These are phyloP conservation scores for Oreotrochilus melanogaster DNA, from an alignment of 2,113 vertebrate genomes.

Conservation along the genomic window DNA sequence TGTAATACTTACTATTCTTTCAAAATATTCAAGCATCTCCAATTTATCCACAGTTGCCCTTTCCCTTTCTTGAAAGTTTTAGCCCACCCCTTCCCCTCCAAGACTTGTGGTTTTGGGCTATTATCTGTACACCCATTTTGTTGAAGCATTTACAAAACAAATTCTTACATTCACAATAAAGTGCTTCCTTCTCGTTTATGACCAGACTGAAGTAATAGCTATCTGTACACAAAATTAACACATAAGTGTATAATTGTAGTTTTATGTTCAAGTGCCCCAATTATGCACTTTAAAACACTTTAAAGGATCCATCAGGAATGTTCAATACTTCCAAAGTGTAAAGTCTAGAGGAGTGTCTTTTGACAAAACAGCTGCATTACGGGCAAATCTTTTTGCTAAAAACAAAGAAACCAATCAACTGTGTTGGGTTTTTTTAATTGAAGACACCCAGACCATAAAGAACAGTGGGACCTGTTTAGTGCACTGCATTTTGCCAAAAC, in stretches of 20 bases:
- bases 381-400: not conserved
- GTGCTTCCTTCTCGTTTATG: slow-evolving; percentile 65
- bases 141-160: slow-evolving; percentile 53
- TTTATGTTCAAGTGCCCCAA: slow-evolving; percentile 76
- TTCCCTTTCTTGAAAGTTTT: not conserved
- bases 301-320: slow-evolving; percentile 52
- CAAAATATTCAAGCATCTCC: not conserved
- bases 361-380: slow-evolving; percentile 47
- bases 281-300: slow-evolving; percentile 76
- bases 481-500: not conserved
- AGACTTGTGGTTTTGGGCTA: not conserved
- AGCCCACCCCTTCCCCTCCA: not conserved
- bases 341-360: slow-evolving; percentile 45
- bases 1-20: not conserved
- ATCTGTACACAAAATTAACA: slow-evolving; percentile 78
- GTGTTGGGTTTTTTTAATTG: not conserved
- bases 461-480: not conserved
- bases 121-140: slow-evolving; percentile 48
- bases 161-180: slow-evolving; percentile 48
- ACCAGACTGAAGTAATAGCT: slow-evolving; percentile 67
- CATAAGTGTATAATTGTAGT: slow-evolving; percentile 80
- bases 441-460: not conserved
- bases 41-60: not conserved
- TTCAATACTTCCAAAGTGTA: slow-evolving; percentile 53
- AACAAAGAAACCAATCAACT: not conserved